Conservation (phyloP, 2,113 vertebrate species). For the Hemibates koningsi region DNA sequence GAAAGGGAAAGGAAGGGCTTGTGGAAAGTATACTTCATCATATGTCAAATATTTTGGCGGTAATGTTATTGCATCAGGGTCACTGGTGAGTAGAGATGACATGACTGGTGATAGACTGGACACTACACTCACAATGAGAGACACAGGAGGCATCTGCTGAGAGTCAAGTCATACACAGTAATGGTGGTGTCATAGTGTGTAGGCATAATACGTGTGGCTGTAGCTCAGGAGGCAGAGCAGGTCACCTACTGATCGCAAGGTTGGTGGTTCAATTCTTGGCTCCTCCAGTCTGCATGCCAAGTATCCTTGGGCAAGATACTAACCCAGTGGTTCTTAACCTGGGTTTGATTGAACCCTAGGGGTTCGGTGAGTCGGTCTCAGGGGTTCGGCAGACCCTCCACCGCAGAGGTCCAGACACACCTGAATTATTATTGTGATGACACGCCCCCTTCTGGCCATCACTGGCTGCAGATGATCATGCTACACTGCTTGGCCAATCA, state of each 20-base stretch:
- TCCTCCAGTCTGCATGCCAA: not conserved
- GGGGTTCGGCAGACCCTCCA: too few species aligned
- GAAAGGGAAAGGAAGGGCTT: not conserved
- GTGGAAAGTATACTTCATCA: not conserved
- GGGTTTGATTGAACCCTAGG: too few species aligned
- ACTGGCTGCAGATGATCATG: too few species aligned
- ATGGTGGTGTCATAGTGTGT: not conserved
- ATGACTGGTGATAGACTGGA: not conserved
- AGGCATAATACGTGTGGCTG: not conserved
- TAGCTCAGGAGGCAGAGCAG: not conserved
- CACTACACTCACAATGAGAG: not conserved
- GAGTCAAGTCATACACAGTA: not conserved
- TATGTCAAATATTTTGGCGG: not conserved
- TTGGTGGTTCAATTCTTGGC: not conserved
- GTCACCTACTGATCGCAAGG: not conserved
- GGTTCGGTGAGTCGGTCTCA: too few species aligned
- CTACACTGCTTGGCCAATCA: too few species aligned
- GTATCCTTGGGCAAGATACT: not conserved
- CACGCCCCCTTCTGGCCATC: too few species aligned
- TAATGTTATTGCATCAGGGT: not conserved
- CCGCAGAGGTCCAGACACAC: too few species aligned
- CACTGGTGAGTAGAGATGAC: not conserved
- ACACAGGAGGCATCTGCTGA: not conserved
- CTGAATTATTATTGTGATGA: too few species aligned
- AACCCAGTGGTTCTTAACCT: not conserved